Percentiles rank a stretch among this genome's conserved stretches.
These are phyloP conservation scores for Stegophylla sp. DNA, from an alignment of 2,888 invertebrate genomes.

Conservation along the genomic window DNA sequence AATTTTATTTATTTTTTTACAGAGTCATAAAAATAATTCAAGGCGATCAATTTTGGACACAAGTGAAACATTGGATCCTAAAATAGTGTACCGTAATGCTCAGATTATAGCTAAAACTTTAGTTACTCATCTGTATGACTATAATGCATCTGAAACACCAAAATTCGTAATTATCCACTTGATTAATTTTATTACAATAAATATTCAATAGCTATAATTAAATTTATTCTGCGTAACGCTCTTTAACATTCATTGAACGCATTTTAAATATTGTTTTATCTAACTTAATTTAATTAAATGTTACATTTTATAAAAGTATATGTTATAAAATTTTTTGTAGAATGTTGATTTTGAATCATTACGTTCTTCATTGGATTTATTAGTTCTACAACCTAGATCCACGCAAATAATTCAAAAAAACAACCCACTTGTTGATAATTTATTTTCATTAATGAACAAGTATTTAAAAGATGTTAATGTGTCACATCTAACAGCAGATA, in stretches of 20 bases:
- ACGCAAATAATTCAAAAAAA: slow-evolving; percentile 76
- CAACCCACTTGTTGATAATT: slow-evolving; percentile 73
- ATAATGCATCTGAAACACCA: slow-evolving; percentile 49
- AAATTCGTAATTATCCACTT: slow-evolving; percentile 35
- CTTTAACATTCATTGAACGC: neutral
- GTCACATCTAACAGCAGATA: slow-evolving; percentile 76
- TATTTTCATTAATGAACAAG: slow-evolving; percentile 75
- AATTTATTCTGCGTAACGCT: neutral
- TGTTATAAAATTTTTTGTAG: slow-evolving; percentile 64
- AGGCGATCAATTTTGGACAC: slow-evolving; percentile 73
- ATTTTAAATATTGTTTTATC: neutral
- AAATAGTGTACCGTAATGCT: slow-evolving; percentile 73
- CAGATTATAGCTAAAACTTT: slow-evolving; percentile 82
- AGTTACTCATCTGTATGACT: slow-evolving; percentile 80
- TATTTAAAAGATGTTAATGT: slow-evolving; percentile 72
- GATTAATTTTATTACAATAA: slow-evolving; percentile 13
- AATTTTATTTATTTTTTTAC: slow-evolving; percentile 63
- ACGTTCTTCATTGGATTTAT: slow-evolving; percentile 77
- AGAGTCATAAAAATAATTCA: slow-evolving; percentile 72
- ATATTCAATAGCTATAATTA: no score
- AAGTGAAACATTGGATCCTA: slow-evolving; percentile 69
- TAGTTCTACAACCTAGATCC: slow-evolving; percentile 77
- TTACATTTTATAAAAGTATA: no score
- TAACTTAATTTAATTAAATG: no score
- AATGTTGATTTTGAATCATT: slow-evolving; percentile 77